Base-by-base conservation (phyloP, 2,888 invertebrate species). In the Harmothoe impar region DNA sequence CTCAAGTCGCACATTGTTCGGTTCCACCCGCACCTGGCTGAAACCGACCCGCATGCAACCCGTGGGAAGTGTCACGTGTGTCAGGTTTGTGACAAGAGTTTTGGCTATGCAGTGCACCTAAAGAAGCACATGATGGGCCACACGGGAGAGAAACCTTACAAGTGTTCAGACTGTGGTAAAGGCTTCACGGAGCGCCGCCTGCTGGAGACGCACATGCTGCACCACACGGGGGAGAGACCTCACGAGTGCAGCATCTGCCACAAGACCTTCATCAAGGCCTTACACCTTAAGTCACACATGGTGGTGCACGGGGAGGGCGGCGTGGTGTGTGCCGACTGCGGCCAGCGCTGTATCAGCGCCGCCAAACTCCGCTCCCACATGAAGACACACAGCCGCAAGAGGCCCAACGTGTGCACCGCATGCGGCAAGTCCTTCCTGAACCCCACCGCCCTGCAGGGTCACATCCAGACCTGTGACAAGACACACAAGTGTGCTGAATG, bases 141-240 rank as follows among this genome's bases (percentile, higher is more conserved):
- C 15, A 62, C 77, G 0, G 77, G 77, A 29, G 31, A 29, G 25
- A 77, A 77, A 31, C 77, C 77, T 25, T 31, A 29, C 25, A 29
- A 35, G n/a, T 85, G 85, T 23, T 23, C 85, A n/a, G n/a, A 43
- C n/a, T 85, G 85, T 85, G 85, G 43, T 85, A 85, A 43, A 43
- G 17, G 51, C 0, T 85, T 85, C 52, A 85, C 51, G 1, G 35
- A 33, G 20, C 23, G 20, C 17, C 29, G 35, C 35, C 3, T 20
- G 1, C 52, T 85, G 20, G 17, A 85, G 85, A 85, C 29, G 1
- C 85, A 85, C 43, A 85, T 85, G 35, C 3, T 23, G n/a, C 29
- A 17, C 17, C 88, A 88, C 29, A 88, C 88, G 10, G 88, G 88
- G 15, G 56, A 88, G 29, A 77, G 25, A 31, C 77, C 77, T 7